Evolutionary conservation across 1,140 invertebrate genomes (phyloP).

Genomic region (Scaptomyza montana): DNA sequence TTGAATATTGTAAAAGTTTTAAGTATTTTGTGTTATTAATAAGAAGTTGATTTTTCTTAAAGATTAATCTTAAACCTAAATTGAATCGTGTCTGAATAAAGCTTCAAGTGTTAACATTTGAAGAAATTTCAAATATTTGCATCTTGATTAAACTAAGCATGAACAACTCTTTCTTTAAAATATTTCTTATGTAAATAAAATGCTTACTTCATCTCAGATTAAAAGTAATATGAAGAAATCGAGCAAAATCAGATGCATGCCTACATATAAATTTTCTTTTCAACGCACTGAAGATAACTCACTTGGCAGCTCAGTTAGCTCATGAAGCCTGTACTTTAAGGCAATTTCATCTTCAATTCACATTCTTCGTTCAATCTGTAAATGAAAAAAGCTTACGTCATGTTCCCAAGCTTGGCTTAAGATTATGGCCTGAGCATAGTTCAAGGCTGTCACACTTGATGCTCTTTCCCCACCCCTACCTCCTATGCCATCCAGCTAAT

Average conservation of each 20-base stretch:
- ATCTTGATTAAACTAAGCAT: not conserved
- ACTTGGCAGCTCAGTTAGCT: not conserved
- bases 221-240: not conserved
- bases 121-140: not conserved
- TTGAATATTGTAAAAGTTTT: not conserved
- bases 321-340: not conserved
- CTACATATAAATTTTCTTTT: not conserved
- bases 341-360: slow-evolving; percentile 1
- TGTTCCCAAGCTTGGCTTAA: slow-evolving; percentile 43
- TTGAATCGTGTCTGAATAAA: not conserved
- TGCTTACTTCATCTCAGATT: not conserved
- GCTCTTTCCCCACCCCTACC: not conserved
- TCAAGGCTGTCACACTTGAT: slow-evolving; percentile 35
- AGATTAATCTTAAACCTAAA: too few relatives aligned
- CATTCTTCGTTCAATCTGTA: slow-evolving; percentile 1
- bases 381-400: slow-evolving; percentile 27
- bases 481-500: not conserved
- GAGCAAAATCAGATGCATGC: not conserved
- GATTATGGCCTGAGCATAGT: slow-evolving; percentile 23
- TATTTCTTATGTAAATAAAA: not conserved
- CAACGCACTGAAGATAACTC: not conserved
- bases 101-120: not conserved
- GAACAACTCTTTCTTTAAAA: not conserved
- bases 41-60: too few relatives aligned
- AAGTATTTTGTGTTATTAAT: not conserved